Conservation (phyloP, 1,140 invertebrate species). For the Drosophila grimshawi region DNA sequence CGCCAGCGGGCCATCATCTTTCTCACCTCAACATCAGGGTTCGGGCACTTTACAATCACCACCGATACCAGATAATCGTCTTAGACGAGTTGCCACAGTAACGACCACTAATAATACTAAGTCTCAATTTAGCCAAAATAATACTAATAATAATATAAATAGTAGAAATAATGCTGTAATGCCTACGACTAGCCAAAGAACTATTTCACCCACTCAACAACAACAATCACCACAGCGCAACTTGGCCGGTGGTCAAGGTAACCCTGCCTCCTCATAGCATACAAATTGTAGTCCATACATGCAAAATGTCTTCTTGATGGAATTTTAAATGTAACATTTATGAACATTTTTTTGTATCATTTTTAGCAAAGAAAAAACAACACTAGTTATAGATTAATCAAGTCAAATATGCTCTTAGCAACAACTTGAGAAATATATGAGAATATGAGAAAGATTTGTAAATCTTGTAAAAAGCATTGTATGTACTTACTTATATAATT, state of each 20-base stretch:
- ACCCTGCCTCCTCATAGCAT: slow-evolving; percentile 67
- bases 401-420: slow-evolving; percentile 13
- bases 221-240: slow-evolving; percentile 60
- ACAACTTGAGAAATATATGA: slow-evolving; percentile 9
- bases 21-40: slow-evolving; percentile 56
- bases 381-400: slow-evolving; percentile 36
- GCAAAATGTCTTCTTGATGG: slow-evolving; percentile 75
- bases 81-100: slow-evolving; percentile 75
- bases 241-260: slow-evolving; percentile 35
- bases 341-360: slow-evolving; percentile 60
- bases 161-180: slow-evolving; percentile 37
- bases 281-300: slow-evolving; percentile 47
- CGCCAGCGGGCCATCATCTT: slow-evolving; percentile 63
- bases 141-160: slow-evolving; percentile 54
- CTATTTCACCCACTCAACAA: slow-evolving; percentile 47
- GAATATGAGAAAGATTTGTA: slow-evolving; percentile 42
- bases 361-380: slow-evolving; percentile 66
- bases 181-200: slow-evolving; percentile 59
- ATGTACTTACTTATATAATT: slow-evolving; percentile 55
- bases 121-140: slow-evolving; percentile 74
- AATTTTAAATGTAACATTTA: slow-evolving; percentile 58
- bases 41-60: slow-evolving; percentile 71
- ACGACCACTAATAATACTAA: slow-evolving; percentile 77
- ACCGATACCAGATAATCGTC: slow-evolving; percentile 78
- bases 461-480: slow-evolving; percentile 68